Percentiles rank a stretch among this genome's conserved stretches.
Conservation (phyloP, 92 coral and sea anemone species). For the Actinostola sp. region DNA sequence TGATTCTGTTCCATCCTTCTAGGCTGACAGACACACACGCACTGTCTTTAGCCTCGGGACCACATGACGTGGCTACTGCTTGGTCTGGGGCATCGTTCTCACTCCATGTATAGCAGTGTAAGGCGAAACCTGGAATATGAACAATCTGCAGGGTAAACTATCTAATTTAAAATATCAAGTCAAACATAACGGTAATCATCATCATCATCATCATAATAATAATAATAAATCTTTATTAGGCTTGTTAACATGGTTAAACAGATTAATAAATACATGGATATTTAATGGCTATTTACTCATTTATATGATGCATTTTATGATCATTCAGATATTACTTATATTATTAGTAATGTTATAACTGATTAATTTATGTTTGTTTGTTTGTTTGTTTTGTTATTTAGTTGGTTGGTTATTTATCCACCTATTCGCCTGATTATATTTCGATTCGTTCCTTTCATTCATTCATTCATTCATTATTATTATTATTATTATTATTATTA, state of each 20-base stretch:
- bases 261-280: no score
- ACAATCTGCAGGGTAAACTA: not conserved
- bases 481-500: not conserved
- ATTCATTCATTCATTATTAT: not conserved
- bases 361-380: not conserved
- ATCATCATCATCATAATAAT: no score
- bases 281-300: no score
- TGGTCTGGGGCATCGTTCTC: constrained; percentile 3
- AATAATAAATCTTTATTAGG: no score
- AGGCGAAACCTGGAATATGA: constrained; percentile 4
- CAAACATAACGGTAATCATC: no score
- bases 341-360: no score
- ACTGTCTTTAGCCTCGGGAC: not conserved
- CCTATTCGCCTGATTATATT: not conserved
- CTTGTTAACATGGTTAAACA: no score
- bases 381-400: no score
- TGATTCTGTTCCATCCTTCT: constrained; percentile 18
- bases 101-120: constrained; percentile 17
- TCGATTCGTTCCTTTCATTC: not conserved
- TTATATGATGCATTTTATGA: no score
- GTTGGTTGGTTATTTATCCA: not conserved
- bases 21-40: constrained; percentile 3
- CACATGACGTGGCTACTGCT: constrained; percentile 1
- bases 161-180: no score
- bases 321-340: no score